Evolutionary conservation across 2,113 vertebrate genomes (phyloP).

Genomic region (Willisornis vidua): DNA sequence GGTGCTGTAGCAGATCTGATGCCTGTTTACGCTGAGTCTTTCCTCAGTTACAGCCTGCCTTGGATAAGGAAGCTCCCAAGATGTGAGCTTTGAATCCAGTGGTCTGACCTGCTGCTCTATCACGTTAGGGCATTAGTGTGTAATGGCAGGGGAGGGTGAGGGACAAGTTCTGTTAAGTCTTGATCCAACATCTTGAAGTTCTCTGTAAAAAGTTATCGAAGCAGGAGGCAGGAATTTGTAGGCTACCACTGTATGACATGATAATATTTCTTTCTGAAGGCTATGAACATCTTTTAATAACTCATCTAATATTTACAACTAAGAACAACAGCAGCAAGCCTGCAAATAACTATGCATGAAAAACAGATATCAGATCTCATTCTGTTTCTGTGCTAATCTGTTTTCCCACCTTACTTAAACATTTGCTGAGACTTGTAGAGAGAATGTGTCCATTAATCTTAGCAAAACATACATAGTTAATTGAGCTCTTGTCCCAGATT

Average conservation of each 20-base stretch:
- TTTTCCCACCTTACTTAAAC: neutral
- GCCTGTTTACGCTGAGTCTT: neutral
- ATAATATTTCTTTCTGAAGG: neutral
- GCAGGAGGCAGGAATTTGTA: neutral
- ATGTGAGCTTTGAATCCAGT: neutral
- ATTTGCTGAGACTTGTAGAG: neutral
- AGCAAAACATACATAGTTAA: neutral
- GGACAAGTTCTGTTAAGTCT: neutral
- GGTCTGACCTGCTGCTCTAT: neutral
- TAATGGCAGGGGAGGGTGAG: neutral
- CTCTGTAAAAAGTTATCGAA: accelerated
- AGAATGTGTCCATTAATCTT: neutral
- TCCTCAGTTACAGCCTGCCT: neutral
- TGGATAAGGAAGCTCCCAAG: neutral
- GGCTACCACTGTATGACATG: neutral
- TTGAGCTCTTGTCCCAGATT: neutral
- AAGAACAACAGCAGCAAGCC: neutral
- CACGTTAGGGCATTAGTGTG: accelerated
- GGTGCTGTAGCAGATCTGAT: neutral
- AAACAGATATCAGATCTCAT: neutral
- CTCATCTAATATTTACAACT: neutral
- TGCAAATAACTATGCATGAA: neutral
- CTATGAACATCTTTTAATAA: neutral
- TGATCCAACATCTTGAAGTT: neutral
- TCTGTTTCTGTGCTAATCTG: neutral